phyloP scores from a whole-genome alignment of 2,797 vertebrate genomes.

The Coccyzus lansbergi region DNA sequence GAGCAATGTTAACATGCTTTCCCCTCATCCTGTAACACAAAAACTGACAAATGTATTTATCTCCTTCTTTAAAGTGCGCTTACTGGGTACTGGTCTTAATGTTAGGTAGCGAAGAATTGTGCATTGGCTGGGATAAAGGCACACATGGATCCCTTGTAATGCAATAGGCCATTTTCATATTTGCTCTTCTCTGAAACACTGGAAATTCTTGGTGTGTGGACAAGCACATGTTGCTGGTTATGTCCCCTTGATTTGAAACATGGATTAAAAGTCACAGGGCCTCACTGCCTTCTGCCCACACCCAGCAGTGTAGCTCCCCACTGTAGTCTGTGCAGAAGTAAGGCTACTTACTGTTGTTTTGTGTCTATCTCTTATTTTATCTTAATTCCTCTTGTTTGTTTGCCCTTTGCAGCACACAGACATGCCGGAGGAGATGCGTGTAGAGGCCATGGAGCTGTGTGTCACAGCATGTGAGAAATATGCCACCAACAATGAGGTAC shows the following conservation, averaged over 20 bases:
- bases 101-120: background rate
- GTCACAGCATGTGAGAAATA: slow-evolving; percentile 96
- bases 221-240: background rate
- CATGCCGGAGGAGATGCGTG: slow-evolving; percentile 97
- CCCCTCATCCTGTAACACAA: background rate
- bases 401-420: slow-evolving; percentile 89
- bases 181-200: background rate
- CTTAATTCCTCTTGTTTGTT: slow-evolving; percentile 1
- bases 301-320: accelerated
- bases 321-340: background rate
- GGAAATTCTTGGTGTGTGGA: background rate
- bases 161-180: background rate
- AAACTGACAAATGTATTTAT: background rate
- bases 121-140: background rate
- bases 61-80: background rate
- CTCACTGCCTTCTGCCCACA: background rate
- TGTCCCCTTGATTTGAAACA: background rate
- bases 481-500: slow-evolving; percentile 95
- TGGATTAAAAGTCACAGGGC: background rate
- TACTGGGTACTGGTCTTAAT: background rate
- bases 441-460: slow-evolving; percentile 94
- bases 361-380: background rate
- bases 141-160: background rate
- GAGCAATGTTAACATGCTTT: background rate
- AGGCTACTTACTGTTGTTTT: background rate